Conservation (phyloP, 2,797 vertebrate genomes). For the Crax fasciolata region DNA sequence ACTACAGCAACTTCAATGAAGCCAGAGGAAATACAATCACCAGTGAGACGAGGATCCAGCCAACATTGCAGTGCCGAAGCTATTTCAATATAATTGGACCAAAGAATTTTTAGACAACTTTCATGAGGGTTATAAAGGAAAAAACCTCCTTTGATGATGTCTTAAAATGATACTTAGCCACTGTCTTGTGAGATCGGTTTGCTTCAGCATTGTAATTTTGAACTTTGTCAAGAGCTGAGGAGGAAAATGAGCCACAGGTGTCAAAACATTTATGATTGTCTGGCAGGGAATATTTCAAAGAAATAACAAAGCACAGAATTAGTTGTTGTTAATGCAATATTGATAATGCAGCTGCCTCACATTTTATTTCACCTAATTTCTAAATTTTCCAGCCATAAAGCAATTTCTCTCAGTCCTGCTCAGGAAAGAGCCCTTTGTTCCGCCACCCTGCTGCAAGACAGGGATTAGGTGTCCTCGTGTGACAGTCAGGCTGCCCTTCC, state of each 20-base stretch:
- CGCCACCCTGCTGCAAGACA: not conserved
- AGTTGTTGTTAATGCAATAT: not conserved
- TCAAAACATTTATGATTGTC: not conserved
- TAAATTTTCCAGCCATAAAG: not conserved
- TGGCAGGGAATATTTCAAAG: not conserved
- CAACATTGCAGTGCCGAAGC: not conserved
- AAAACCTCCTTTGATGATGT: not conserved
- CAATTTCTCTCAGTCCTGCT: not conserved
- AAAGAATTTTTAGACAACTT: conserved; percentile 4
- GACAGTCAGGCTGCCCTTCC: not conserved
- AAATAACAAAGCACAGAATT: not conserved
- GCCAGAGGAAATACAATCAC: not conserved
- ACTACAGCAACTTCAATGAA: not conserved
- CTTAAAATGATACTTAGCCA: not conserved
- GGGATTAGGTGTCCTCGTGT: not conserved
- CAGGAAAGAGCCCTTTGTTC: not conserved
- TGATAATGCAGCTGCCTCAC: not conserved
- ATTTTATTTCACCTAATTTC: not conserved
- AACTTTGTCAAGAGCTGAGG: not conserved
- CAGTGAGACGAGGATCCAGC: not conserved
- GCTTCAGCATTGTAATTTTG: not conserved
- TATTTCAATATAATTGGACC: accelerated
- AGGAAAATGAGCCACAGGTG: not conserved
- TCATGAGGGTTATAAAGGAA: not conserved
- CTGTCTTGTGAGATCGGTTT: not conserved